phyloP scores from a whole-genome alignment of 2,797 vertebrate species.

The Schizopygopsis malacanthus region DNA sequence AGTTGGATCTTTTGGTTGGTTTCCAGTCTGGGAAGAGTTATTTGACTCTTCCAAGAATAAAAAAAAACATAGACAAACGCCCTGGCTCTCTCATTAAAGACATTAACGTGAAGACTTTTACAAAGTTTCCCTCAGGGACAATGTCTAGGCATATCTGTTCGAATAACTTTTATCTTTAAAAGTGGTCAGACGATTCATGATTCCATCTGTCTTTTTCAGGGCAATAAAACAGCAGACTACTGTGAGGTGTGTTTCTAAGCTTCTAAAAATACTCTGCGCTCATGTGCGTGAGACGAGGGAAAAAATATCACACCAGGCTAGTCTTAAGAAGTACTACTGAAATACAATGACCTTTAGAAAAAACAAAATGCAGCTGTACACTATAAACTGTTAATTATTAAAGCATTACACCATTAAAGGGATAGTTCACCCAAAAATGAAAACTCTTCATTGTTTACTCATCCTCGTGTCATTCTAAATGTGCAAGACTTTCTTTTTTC shows the following conservation, averaged over 20 bases:
- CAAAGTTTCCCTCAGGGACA: constrained; percentile 66
- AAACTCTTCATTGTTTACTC: background rate
- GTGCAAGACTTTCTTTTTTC: background rate
- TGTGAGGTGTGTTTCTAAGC: constrained; percentile 40
- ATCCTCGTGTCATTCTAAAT: background rate
- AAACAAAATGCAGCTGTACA: background rate
- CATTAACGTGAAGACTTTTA: constrained; percentile 60
- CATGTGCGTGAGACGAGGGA: constrained; percentile 37
- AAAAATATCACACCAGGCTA: constrained; percentile 1
- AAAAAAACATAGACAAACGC: constrained; percentile 53
- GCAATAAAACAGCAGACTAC: constrained; percentile 55
- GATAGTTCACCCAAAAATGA: background rate
- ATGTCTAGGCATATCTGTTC: constrained; percentile 62
- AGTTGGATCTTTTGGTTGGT: constrained; percentile 49
- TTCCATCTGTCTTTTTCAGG: constrained; percentile 51
- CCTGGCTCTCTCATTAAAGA: constrained; percentile 72
- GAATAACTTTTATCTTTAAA: constrained; percentile 70
- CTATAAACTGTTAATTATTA: background rate
- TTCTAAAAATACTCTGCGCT: constrained; percentile 58
- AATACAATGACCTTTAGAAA: background rate
- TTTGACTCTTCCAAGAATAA: constrained; percentile 58
- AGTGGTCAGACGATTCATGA: constrained; percentile 68
- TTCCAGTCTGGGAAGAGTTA: constrained; percentile 58
- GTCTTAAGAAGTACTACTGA: background rate
- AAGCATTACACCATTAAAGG: background rate